Base-by-base conservation (phyloP, 2,113 vertebrate genomes). In the Mellivora capensis region DNA sequence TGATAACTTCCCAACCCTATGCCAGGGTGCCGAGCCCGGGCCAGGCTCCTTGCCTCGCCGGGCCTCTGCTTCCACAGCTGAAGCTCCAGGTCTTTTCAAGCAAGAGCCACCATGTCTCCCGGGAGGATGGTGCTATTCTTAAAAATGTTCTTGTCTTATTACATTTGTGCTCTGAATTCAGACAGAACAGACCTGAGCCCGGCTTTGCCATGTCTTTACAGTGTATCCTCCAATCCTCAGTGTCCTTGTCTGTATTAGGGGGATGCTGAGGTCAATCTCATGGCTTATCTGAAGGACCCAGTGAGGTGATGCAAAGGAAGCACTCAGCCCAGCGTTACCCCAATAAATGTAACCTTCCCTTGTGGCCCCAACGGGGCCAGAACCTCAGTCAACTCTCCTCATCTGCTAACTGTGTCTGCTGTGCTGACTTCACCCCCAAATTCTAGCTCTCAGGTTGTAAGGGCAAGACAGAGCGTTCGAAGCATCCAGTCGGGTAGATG, bases 11-110 rank as follows among this genome's bases (percentile, higher is more conserved):
- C 29, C 11, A 7, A 39, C 21, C 29, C 0, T 9, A 18, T 7
- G 0, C 4, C 34, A 31, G 0, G 2, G 34, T 23, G 12, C 21
- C 61, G 6, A 23, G 1, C 31, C 49, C 31, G 0, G 47, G 49
- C 37, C 54, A 21, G 64, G 7, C 74, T 52, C 74, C 80, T 37
- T 18, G 64, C 88, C 88, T 59, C 49, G 6, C 34, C 34, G 37
- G 27, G 34, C 31, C 87, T 47, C 31, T 14, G 44, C 64, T 87
- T 57, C 64, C 13, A 69, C 25, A 34, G 0, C 25, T 42, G 59
- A 49, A 39, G 37, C 12, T 37, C 59, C 7, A 42, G 39, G 25
- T 39, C 25, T 59, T 59, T 87, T 59, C 47, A 39, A 34, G 29
- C 34, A 69, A 76, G 31, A 64, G 27, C 23, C 62, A 13, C 4